Evolutionary conservation across 1,140 invertebrate species (phyloP), one percentile per base, ranked within the genome.

Genomic region (Achroia grisella): DNA sequence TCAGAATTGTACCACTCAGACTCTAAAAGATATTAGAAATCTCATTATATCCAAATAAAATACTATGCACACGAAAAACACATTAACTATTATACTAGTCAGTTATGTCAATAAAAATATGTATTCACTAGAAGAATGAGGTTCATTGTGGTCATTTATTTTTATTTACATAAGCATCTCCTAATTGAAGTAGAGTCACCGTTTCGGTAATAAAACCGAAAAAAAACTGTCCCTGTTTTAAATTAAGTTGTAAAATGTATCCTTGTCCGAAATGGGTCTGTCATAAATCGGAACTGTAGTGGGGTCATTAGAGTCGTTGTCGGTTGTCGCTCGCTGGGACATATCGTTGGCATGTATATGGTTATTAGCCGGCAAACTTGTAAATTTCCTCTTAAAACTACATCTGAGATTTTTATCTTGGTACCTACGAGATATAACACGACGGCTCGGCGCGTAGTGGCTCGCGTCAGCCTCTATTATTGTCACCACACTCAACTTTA

Each of bases 161-260:
- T 23, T 23, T 23, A 3, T 23, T 23, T 23, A 23, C 6, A 23
- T 6, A 3, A 2, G 17, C 6, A 23, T 6, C 2, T 23, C n/a
- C 35, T 37, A 37, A 37, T 23, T 37, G 35, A 14, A 37, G 10
- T 17, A n/a, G 8, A 37, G 35, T 37, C 13, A 17, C 35, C 35
- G 15, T 32, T 13, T 11, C 29, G 4, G 30, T 10, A 32, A 52
- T 48, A 53, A 54, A 54, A 50, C 34, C 32, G 13, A 40, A 41
- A 29, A 45, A 39, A 56, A 53, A 55, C 49, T 30, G 46, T 40
- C 41, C 50, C 51, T 56, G 44, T 52, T 74, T 70, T 68, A 71
- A 78, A 81, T 79, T 71, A 68, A 77, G 75, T 64, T 76, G 68
- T 78, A 75, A 73, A 77, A 68, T 60, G 52, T 70, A 66, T 60